phyloP scores from a whole-genome alignment of 1,140 invertebrate genomes.

The Steinernema feltiae region DNA sequence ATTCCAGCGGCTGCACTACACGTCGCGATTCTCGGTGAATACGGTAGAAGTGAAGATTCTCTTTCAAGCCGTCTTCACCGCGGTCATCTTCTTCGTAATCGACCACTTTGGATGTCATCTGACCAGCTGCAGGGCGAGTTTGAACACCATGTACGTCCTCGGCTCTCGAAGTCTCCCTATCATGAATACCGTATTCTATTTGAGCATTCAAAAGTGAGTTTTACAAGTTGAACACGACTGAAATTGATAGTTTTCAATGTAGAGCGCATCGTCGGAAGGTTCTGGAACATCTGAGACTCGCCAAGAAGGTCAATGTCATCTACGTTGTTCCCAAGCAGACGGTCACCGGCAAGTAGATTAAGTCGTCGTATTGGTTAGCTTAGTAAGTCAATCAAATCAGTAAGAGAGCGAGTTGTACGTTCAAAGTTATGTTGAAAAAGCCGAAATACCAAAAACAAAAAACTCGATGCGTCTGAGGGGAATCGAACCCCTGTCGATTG shows the following conservation, averaged over 20 bases:
- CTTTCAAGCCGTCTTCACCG: neutral
- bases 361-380: too few relatives aligned
- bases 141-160: neutral
- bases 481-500: too few relatives aligned
- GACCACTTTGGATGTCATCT: neutral
- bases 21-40: neutral
- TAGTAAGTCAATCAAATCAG: too few relatives aligned
- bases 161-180: neutral
- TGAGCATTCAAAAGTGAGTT: neutral
- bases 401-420: too few relatives aligned
- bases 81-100: neutral
- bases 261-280: neutral
- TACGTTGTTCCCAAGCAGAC: too few relatives aligned
- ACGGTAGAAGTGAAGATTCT: neutral
- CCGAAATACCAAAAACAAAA: too few relatives aligned
- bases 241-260: neutral
- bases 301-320: too few relatives aligned
- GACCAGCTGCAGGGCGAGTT: neutral
- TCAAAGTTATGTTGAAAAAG: too few relatives aligned
- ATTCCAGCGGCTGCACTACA: neutral
- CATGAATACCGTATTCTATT: neutral
- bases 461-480: too few relatives aligned
- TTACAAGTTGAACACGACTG: neutral
- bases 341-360: too few relatives aligned
- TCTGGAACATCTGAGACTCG: too few relatives aligned